phyloP scores from a whole-genome alignment of 2,113 vertebrate species.

The Calidris pugnax region DNA sequence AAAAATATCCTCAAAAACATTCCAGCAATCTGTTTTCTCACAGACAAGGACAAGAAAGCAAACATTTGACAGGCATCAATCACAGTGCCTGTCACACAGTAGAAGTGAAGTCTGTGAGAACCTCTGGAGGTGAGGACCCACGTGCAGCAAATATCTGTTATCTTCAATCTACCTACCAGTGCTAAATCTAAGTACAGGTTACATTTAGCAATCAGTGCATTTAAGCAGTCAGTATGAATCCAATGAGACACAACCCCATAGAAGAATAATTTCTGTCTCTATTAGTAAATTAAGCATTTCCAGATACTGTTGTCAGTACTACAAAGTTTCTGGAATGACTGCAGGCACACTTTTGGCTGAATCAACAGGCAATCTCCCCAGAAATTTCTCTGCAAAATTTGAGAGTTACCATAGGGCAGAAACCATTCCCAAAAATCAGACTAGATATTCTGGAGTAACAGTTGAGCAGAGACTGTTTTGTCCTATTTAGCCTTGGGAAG shows the following conservation, averaged over 20 bases:
- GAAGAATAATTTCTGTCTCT: background rate
- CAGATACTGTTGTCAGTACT: background rate
- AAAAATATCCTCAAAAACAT: background rate
- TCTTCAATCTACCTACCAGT: background rate
- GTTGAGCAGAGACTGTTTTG: background rate
- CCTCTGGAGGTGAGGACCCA: background rate
- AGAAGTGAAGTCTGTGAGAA: background rate
- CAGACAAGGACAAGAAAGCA: background rate
- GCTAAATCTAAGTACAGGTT: background rate
- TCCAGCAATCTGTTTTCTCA: background rate
- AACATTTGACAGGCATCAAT: background rate
- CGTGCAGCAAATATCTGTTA: background rate
- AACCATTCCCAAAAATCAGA: background rate
- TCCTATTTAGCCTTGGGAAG: background rate
- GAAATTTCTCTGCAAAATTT: background rate
- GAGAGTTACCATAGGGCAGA: background rate
- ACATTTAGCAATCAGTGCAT: background rate
- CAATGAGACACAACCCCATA: background rate
- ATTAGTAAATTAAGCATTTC: background rate
- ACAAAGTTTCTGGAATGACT: background rate
- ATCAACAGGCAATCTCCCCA: background rate
- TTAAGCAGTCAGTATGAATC: background rate
- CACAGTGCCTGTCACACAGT: background rate
- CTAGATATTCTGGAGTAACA: background rate
- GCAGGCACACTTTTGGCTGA: background rate